phyloP scores from a whole-genome alignment of 2,113 vertebrate species.

The Struthio camelus region DNA sequence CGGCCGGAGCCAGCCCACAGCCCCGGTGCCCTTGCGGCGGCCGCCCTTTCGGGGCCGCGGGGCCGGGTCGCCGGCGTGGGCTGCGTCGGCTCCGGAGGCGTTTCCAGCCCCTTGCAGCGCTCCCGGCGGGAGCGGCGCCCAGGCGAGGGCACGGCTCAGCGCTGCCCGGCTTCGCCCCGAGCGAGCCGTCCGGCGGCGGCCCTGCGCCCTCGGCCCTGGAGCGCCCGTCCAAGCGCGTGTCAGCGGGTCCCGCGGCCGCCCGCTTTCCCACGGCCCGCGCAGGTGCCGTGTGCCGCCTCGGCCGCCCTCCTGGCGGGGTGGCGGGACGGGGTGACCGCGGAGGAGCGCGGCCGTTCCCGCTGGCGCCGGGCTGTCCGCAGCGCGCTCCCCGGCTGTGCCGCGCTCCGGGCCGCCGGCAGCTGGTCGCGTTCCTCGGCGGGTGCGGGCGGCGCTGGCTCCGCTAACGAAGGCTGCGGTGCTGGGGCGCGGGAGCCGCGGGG shows the following conservation, averaged over 20 bases:
- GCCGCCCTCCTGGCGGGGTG: background rate
- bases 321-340: accelerated
- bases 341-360: accelerated
- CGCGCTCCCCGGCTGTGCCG: too few relatives aligned
- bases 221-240: background rate
- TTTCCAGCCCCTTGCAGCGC: accelerated
- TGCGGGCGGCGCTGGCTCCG: too few relatives aligned
- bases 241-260: background rate
- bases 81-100: background rate
- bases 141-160: accelerated
- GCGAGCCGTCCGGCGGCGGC: background rate
- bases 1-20: too few relatives aligned
- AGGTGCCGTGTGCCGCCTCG: accelerated
- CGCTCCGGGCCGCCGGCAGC: too few relatives aligned
- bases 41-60: background rate
- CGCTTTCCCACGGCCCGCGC: background rate
- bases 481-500: accelerated
- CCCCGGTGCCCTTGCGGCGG: accelerated
- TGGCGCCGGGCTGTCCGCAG: too few relatives aligned
- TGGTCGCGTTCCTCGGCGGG: too few relatives aligned
- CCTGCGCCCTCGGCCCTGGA: background rate
- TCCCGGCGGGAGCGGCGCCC: background rate
- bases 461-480: too few relatives aligned
- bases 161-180: accelerated
- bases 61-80: too few relatives aligned